These are phyloP conservation scores for Rhodinocichla rosea DNA, from an alignment of 2,113 vertebrate genomes.

Conservation along the genomic window DNA sequence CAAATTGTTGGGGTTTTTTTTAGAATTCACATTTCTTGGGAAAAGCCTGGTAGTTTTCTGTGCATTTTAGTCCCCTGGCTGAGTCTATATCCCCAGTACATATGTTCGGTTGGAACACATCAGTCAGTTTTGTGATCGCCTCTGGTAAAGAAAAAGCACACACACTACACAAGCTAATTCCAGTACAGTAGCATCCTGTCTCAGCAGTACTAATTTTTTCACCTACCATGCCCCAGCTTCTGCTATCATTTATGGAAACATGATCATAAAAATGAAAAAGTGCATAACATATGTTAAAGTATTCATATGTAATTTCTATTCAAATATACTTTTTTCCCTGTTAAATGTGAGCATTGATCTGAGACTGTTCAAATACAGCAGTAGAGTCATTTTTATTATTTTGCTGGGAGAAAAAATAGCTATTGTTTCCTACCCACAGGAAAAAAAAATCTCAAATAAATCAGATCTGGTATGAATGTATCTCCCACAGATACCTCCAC, in stretches of 20 bases:
- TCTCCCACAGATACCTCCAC: neutral
- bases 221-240: neutral
- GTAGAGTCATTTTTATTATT: neutral
- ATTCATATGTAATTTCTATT: slow-evolving; percentile 13
- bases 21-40: neutral
- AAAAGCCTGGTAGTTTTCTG: neutral
- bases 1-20: accelerated
- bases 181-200: neutral
- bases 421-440: neutral
- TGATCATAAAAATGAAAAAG: neutral
- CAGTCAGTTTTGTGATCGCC: neutral
- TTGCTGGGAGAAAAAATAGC: neutral
- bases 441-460: neutral
- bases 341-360: neutral
- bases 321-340: neutral
- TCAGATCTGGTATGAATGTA: neutral
- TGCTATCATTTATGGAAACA: neutral
- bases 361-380: neutral
- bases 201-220: neutral
- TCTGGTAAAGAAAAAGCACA: neutral
- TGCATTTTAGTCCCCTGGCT: neutral
- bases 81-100: neutral
- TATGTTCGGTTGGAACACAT: accelerated
- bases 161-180: neutral
- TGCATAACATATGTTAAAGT: neutral